Evolutionary conservation across 2,888 invertebrate genomes (phyloP).

Genomic region (Tinea semifulvella): DNA sequence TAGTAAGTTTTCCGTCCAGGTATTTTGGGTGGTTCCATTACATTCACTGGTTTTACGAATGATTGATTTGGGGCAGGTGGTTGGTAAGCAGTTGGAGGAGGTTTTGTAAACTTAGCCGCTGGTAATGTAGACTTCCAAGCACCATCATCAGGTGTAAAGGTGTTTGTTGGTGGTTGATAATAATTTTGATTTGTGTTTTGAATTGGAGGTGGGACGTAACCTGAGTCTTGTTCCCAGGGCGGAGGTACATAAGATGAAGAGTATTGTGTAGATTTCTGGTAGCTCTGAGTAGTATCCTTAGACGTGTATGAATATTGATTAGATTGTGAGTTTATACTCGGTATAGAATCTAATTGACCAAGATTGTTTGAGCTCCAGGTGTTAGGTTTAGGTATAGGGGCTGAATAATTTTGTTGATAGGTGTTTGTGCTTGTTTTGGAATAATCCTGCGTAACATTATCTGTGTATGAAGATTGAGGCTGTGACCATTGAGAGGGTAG

Average conservation of each 20-base stretch:
- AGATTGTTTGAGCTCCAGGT: slow-evolving; percentile 34
- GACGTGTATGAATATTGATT: slow-evolving; percentile 38
- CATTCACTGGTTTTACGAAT: slow-evolving; percentile 42
- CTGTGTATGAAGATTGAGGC: slow-evolving; percentile 34
- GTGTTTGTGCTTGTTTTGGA: slow-evolving; percentile 28
- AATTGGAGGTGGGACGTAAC: slow-evolving; percentile 34
- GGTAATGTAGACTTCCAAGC: slow-evolving; percentile 13
- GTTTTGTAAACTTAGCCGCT: slow-evolving; percentile 34
- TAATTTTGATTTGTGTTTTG: slow-evolving; percentile 36
- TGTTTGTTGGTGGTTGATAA: slow-evolving; percentile 33
- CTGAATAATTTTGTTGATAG: slow-evolving; percentile 34
- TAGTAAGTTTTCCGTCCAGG: slow-evolving; percentile 58
- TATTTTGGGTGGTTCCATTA: slow-evolving; percentile 33
- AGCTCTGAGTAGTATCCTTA: slow-evolving; percentile 37
- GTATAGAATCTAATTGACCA: slow-evolving; percentile 23
- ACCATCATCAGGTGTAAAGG: slow-evolving; percentile 24
- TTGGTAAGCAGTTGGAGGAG: slow-evolving; percentile 46
- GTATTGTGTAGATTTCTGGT: slow-evolving; percentile 39
- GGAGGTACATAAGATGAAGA: slow-evolving; percentile 55
- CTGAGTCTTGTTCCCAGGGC: slow-evolving; percentile 56
- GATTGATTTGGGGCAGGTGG: slow-evolving; percentile 60
- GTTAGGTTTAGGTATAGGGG: slow-evolving; percentile 24
- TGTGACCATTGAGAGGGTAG: slow-evolving; percentile 17
- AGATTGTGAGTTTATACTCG: slow-evolving; percentile 27
- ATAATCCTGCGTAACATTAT: slow-evolving; percentile 30